Conservation (phyloP, 2,888 invertebrate species). For the Tricholauxania praeusta region DNA sequence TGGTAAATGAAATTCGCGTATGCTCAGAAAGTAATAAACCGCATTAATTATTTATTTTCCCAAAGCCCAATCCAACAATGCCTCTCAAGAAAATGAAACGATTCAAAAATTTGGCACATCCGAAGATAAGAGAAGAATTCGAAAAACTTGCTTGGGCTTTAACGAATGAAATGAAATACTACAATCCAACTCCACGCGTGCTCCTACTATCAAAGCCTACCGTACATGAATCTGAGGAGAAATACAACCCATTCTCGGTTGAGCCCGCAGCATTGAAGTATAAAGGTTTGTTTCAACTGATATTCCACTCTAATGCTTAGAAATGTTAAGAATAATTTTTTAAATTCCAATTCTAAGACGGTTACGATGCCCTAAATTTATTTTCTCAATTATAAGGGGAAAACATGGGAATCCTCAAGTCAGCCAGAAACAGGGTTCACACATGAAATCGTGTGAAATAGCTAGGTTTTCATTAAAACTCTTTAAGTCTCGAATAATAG, state of each 20-base stretch:
- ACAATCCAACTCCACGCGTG: conserved; percentile 45
- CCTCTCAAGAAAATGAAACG: conserved; percentile 49
- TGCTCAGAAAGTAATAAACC: not conserved
- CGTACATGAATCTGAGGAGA: conserved; percentile 34
- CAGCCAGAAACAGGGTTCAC: not conserved
- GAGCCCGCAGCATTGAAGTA: conserved; percentile 51
- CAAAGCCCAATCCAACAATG: conserved; percentile 40
- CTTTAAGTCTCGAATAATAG: not conserved
- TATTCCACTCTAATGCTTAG: no score
- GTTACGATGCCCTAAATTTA: no score
- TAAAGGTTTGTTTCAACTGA: conserved; percentile 48
- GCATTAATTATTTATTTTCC: not conserved
- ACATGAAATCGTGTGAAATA: not conserved
- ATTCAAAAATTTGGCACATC: conserved; percentile 52
- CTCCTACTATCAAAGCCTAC: conserved; percentile 46
- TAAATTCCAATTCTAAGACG: no score
- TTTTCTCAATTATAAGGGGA: no score
- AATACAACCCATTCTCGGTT: conserved; percentile 46
- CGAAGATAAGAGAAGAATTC: conserved; percentile 45
- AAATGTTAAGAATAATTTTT: no score
- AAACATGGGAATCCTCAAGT: no score
- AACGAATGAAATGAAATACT: conserved; percentile 44
- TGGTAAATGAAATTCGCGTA: not conserved
- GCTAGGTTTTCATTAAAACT: not conserved
- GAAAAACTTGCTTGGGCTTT: conserved; percentile 53